A percentile compares a stretch with the other conserved stretches of the same genome.
These are phyloP conservation scores for Oryzias celebensis DNA, from an alignment of 2,113 vertebrate genomes.

Conservation along the genomic window DNA sequence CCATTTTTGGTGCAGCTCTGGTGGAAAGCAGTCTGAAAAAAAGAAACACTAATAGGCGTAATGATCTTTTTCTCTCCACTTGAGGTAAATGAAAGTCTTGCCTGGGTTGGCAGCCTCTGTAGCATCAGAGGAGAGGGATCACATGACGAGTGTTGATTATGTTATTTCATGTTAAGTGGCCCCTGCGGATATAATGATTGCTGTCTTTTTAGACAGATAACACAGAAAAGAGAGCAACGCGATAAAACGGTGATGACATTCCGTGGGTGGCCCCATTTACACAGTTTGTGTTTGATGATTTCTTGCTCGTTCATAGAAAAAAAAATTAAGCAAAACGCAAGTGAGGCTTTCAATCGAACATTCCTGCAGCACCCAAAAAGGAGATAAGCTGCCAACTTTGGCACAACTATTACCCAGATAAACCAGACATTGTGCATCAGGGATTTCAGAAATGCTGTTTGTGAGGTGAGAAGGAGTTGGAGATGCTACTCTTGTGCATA, in stretches of 20 bases:
- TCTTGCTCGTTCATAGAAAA: neutral
- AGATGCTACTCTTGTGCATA: no score
- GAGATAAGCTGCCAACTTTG: no score
- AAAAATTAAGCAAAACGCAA: neutral
- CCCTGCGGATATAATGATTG: slow-evolving; percentile 11
- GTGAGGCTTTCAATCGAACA: neutral
- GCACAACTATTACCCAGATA: no score
- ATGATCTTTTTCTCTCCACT: slow-evolving; percentile 13
- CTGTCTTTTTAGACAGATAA: slow-evolving; percentile 14
- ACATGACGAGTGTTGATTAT: slow-evolving; percentile 35
- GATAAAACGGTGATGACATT: slow-evolving; percentile 9
- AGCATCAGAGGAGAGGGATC: slow-evolving; percentile 5
- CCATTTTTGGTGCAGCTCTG: neutral
- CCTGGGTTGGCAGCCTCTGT: slow-evolving; percentile 46
- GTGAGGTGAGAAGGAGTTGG: no score
- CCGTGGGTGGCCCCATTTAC: neutral
- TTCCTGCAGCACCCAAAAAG: no score
- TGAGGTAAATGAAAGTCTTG: slow-evolving; percentile 23
- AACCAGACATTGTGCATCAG: no score
- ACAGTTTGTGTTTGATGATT: slow-evolving; percentile 6
- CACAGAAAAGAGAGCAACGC: slow-evolving; percentile 11
- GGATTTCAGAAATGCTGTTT: no score
- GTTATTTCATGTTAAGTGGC: slow-evolving; percentile 38
- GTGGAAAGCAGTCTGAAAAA: neutral
- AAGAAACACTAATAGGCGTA: neutral